Base-by-base conservation (phyloP, 2,797 vertebrate genomes). In the Masticophis lateralis region DNA sequence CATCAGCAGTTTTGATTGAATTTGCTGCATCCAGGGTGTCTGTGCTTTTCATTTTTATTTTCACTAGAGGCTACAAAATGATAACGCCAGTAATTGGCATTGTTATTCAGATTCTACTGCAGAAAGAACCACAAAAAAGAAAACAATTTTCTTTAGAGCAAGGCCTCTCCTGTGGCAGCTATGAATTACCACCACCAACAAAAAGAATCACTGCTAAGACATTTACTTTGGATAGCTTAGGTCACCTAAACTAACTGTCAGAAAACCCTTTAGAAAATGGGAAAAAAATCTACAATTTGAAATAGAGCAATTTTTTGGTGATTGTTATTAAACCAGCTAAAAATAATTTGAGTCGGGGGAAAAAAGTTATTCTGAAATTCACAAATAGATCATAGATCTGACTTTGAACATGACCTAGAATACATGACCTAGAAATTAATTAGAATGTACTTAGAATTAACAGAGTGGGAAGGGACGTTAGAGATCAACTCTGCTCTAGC, bases 41-140 rank as follows among this genome's bases (percentile, higher is more conserved):
- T 95, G 94, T 93, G 95, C 96, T 97, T 97, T 97, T 93, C 95
- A 93, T 95, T 96, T 97, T 93, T 95, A 94, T 95, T 96, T 96
- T 97, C 97, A 96, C 96, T 92, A 90, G 95, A 88, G 95, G 96
- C 96, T 96, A 96, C 93, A 95, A 92, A 91, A 94, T 94, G 97
- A 97, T 97, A 97, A 97, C 92, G 94, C 93, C 93, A 97, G 96
- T 97, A 97, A 97, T 93, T 97, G 97, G 95, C 95, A 96, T 93
- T 94, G 95, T 97, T 97, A 97, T 95, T 94, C 94, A 93, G 92
- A 95, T 97, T 97, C 94, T 95, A 93, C 94, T 91, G 92, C 95
- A 97, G 96, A 97, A 97, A 97, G 96, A 96, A 96, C 96, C 96
- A 95, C 22, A 90, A 95, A 93, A 96, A 96, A 94, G 94, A 97